Base-by-base conservation (phyloP, 2,888 invertebrate species). In the Phyto melanocephala region DNA sequence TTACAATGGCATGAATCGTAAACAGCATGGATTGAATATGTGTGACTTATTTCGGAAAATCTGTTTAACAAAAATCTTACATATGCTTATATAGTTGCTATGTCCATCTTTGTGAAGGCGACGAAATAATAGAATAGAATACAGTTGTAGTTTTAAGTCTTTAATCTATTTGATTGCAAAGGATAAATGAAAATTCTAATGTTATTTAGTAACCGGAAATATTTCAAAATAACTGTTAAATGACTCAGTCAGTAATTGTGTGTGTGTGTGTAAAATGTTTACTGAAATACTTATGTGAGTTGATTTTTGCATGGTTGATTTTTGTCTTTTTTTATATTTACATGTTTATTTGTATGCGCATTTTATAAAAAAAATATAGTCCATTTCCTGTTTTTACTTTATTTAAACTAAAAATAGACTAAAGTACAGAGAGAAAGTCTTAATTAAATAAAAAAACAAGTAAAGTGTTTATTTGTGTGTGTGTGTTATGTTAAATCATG, bases 401-500 rank as follows among this genome's bases (percentile, higher is more conserved):
- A n/a, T n/a, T n/a, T n/a, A n/a, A 60, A 47, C 20, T 47, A 10
- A 45, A 22, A 47, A 3, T 0, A 11, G 10, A 3, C 11, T 2
- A 11, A 20, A 11, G 11, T 2, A 20, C 11, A 22, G 20, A 28
- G 28, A 28, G 6, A 28, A 6, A 28, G 28, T 5, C 3, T 28
- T 28, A n/a, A n/a, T 28, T 28, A 5, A 28, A 28, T 3, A 28
- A 6, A 5, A 28, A 28, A 28, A 28, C 6, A 28, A 28, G 0
- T 24, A 52, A 47, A 47, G 0, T 20, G 0, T 1, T 4, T 15
- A 2, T 37, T 0, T 56, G 17, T 65, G 22, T 50, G 35, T 35
- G 0, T 67, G 62, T 52, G 28, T 28, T 28, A 62, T 52, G 52
- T 20, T 62, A 52, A 72, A 54, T 42, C 42, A 20, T 68, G 28